phyloP scores from a whole-genome alignment of 2,888 invertebrate species.

The Drosophila prolongata region DNA sequence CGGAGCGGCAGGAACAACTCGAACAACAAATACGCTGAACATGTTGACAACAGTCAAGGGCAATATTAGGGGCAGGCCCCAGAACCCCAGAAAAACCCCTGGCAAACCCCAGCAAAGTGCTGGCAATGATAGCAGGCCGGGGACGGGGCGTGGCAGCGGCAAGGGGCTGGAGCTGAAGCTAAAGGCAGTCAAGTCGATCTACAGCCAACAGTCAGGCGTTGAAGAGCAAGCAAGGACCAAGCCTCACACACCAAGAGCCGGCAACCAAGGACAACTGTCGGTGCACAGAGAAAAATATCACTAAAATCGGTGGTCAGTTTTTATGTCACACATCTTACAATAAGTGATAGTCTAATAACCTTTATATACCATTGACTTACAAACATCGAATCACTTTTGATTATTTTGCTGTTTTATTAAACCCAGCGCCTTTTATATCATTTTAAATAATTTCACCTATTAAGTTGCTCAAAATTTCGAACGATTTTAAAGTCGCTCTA shows the following conservation, averaged over 20 bases:
- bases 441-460: too few species aligned
- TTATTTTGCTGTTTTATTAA: too few species aligned
- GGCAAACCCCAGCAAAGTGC: conserved; percentile 15
- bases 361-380: neutral
- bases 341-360: too few species aligned
- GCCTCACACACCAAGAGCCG: conserved; percentile 43
- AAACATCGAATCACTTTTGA: too few species aligned
- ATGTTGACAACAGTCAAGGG: conserved; percentile 59
- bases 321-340: neutral
- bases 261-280: conserved; percentile 41
- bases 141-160: conserved; percentile 19
- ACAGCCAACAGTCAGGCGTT: conserved; percentile 50
- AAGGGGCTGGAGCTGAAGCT: conserved; percentile 25
- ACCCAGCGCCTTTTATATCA: too few species aligned
- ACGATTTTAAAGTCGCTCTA: too few species aligned
- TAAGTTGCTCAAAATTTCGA: too few species aligned
- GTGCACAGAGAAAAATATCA: conserved; percentile 19
- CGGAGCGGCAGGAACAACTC: conserved; percentile 21
- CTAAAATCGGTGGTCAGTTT: neutral
- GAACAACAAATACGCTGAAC: conserved; percentile 55
- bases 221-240: conserved; percentile 59
- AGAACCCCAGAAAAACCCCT: conserved; percentile 12
- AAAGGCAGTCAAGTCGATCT: conserved; percentile 39
- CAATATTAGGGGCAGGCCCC: conserved; percentile 45
- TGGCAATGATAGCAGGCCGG: conserved; percentile 44